Evolutionary conservation across 2,888 invertebrate species (phyloP), one percentile per base, ranked within the genome.

Genomic region (Andrena chrysosceles): DNA sequence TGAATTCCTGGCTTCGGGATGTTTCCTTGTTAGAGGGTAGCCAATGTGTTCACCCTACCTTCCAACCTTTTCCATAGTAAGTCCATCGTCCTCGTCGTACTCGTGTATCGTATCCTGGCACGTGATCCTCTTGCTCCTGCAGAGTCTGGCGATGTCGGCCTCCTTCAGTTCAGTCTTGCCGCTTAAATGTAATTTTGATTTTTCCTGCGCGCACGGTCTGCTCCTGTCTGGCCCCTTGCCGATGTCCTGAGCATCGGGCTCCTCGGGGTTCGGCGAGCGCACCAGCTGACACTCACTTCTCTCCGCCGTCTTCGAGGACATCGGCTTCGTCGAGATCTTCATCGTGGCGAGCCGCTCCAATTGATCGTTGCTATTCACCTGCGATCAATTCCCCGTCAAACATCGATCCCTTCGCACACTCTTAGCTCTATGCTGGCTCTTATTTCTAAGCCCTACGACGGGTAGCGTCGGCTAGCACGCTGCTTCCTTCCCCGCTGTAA

Each of bases 321-420:
- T 87, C 62, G 91, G 88, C 77, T 89, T 93, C 83, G 90, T 89
- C 75, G 94, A 93, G 83, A 93, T 94, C 87, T 93, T 93, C 93
- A 93, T 94, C 64, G 87, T 91, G 68, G 87, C 87, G 82, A 91
- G 90, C 81, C 85, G 89, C 77, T 90, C 90, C 63, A 90, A 81
- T 72, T 92, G 92, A 83, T 92, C 93, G 83, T 93, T 93, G 84
- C 90, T 89, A 77, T 90, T 91, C 63, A 90, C 90, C 93, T 93
- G 74, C n/a, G 16, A 2, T 1, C 33, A 42, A 16, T 60, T 26
- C 13, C 42, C 16, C 42, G 42, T 42, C 42, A 42, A 16, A 42
- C 42, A 42, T 5, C 42, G 16, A 42, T 42, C 42, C 42, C 42
- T 16, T 42, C 13, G 16, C 0, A 42, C 4, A 42, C 42, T 42